These are phyloP conservation scores for Ciona savignyi DNA, from an alignment of 23 tunicate genomes.

Conservation along the genomic window DNA sequence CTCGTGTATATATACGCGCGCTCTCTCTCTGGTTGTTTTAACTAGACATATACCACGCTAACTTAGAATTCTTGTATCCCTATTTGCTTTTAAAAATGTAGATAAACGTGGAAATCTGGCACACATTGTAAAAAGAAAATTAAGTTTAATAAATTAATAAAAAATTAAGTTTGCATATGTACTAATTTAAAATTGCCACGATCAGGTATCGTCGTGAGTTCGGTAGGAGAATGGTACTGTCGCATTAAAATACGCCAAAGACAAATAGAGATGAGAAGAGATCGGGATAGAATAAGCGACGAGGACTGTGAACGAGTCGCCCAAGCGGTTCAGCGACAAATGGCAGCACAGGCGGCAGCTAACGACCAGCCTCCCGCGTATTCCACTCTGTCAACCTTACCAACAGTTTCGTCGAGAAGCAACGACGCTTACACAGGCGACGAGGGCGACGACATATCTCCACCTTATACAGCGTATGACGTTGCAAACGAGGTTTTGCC, in stretches of 20 bases:
- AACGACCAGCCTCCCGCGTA: background rate
- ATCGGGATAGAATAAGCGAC: background rate
- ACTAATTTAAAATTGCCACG: no score
- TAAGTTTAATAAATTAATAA: no score
- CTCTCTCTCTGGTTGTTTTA: no score
- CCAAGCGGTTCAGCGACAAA: background rate
- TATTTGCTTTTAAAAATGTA: no score
- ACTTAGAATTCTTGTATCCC: no score
- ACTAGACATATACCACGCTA: no score
- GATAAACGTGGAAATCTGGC: no score
- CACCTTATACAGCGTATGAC: background rate
- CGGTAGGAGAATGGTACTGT: background rate
- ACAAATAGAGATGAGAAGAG: background rate
- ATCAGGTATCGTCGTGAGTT: background rate
- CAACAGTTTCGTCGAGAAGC: background rate
- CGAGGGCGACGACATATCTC: background rate
- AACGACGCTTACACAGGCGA: background rate
- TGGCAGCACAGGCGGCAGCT: background rate
- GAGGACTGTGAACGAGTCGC: background rate
- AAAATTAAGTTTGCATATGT: no score
- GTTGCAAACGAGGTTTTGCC: background rate
- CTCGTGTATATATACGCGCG: no score
- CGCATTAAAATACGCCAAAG: background rate
- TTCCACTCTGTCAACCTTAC: background rate
- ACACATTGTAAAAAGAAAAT: no score